Percentiles rank a stretch among this genome's conserved stretches.
phyloP scores from a whole-genome alignment of 1,140 invertebrate species.

The Papilio aristodemus region DNA sequence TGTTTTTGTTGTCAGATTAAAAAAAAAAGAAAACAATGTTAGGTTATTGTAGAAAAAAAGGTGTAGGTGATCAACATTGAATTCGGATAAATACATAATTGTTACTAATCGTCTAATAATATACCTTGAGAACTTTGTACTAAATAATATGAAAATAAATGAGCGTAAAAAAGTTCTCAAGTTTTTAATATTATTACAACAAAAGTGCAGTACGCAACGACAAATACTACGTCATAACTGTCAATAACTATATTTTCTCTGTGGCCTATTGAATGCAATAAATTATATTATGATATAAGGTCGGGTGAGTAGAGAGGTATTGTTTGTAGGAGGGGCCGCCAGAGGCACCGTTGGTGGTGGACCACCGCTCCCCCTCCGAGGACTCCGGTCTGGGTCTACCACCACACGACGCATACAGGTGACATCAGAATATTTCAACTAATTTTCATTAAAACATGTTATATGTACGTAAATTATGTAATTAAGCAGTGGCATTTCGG shows the following conservation, averaged over 20 bases:
- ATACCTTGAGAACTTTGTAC: neutral
- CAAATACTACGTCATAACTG: neutral
- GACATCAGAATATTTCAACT: conserved; percentile 32
- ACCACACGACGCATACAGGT: conserved; percentile 84
- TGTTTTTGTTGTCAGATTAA: neutral
- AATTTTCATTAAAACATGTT: neutral
- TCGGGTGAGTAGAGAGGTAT: conserved; percentile 69
- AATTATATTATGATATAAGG: conserved; percentile 27
- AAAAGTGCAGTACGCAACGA: neutral
- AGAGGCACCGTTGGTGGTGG: conserved; percentile 79
- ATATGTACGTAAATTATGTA: neutral
- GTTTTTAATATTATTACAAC: neutral
- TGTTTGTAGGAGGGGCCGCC: conserved; percentile 82
- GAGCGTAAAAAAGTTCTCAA: neutral
- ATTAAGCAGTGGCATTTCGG: neutral
- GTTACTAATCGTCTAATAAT: neutral
- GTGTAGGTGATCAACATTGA: conserved; percentile 26
- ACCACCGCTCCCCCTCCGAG: conserved; percentile 89
- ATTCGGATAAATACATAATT: neutral
- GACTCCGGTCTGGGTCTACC: conserved; percentile 91
- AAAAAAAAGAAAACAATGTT: neutral
- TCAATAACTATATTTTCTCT: too few relatives aligned
- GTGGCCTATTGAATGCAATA: neutral
- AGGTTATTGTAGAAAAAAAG: neutral
- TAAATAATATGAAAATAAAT: neutral